Evolutionary conservation across 92 coral and sea anemone genomes (phyloP).

Genomic region (Heteractis magnifica): DNA sequence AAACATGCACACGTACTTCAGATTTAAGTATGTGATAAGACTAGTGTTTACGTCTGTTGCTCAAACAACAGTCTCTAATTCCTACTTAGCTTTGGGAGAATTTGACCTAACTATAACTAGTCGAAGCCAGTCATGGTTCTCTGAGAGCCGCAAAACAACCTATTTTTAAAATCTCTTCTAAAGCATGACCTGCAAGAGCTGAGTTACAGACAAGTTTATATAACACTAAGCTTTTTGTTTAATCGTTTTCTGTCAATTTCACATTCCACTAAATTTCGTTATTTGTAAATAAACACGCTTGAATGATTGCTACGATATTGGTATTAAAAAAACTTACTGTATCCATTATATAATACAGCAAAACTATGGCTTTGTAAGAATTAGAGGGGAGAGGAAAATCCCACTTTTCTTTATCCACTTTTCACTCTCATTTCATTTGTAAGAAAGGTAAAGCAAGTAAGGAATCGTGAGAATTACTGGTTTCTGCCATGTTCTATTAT

Average conservation of each 20-base stretch:
- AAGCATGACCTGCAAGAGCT: background rate
- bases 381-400: background rate
- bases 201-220: slow-evolving; percentile 7
- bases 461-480: too few species aligned
- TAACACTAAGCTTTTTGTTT: slow-evolving; percentile 6
- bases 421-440: background rate
- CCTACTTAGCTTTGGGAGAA: background rate
- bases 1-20: slow-evolving; percentile 30
- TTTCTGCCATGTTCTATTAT: too few species aligned
- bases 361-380: background rate
- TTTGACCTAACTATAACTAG: slow-evolving; percentile 5
- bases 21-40: slow-evolving; percentile 29
- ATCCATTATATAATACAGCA: background rate
- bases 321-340: background rate
- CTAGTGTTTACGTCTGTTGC: slow-evolving; percentile 16
- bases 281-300: slow-evolving; percentile 37
- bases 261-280: slow-evolving; percentile 31
- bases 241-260: slow-evolving; percentile 19
- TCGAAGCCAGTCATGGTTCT: background rate
- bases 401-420: background rate
- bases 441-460: background rate
- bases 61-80: slow-evolving; percentile 22
- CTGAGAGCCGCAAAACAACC: slow-evolving; percentile 12
- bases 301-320: background rate
- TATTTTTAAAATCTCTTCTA: background rate